Conservation (phyloP, 2,888 invertebrate genomes). For the Shargacucullia verbasci region DNA sequence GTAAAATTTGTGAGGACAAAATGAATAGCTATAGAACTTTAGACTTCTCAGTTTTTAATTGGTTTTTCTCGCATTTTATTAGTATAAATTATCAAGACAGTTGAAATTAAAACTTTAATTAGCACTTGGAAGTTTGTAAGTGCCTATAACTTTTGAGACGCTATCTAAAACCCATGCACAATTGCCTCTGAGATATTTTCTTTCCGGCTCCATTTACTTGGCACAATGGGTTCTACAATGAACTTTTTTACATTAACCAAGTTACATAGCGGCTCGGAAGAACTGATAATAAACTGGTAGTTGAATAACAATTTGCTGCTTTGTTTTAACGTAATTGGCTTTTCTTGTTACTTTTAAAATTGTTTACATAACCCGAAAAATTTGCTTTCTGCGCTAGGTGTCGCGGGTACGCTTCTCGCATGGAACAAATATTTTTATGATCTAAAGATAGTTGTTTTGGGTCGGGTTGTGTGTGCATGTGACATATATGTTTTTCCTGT, state of each 20-base stretch:
- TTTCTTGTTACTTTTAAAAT: too few relatives aligned
- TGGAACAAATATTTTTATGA: too few relatives aligned
- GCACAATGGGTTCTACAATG: slow-evolving; percentile 33
- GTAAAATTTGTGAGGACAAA: slow-evolving; percentile 27
- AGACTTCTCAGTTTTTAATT: slow-evolving; percentile 29
- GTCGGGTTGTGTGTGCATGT: too few relatives aligned
- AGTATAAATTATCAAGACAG: slow-evolving; percentile 48
- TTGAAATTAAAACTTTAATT: slow-evolving; percentile 54
- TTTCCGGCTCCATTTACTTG: slow-evolving; percentile 33
- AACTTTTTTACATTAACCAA: slow-evolving; percentile 41
- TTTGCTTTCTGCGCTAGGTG: too few relatives aligned
- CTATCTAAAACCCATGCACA: slow-evolving; percentile 42
- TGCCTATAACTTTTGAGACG: slow-evolving; percentile 28
- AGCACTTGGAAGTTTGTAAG: slow-evolving; percentile 34
- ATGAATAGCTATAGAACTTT: slow-evolving; percentile 22
- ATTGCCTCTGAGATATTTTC: slow-evolving; percentile 38
- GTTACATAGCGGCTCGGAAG: slow-evolving; percentile 9
- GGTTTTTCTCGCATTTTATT: slow-evolving; percentile 42
- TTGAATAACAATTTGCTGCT: too few relatives aligned
- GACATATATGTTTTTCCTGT: too few relatives aligned
- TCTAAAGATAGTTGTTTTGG: too few relatives aligned
- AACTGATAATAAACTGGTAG: slow-evolving; percentile 22
- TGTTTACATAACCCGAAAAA: too few relatives aligned
- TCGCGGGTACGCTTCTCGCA: too few relatives aligned
- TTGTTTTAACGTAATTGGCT: too few relatives aligned